Evolutionary conservation across 2,113 vertebrate genomes (phyloP).

Genomic region (cattle (Bos taurus)): ARS-UCD2.0 NC_037357.1:83733501-83734000

Average conservation of each 20-base stretch:
- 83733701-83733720: neutral
- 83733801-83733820: accelerated
- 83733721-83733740: neutral
- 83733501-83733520: neutral
- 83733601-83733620: neutral
- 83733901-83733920: neutral
- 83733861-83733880: neutral
- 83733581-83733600: neutral
- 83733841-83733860: neutral
- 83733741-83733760: neutral
- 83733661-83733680: neutral
- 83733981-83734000: neutral
- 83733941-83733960: neutral
- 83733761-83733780: neutral
- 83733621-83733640: neutral
- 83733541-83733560: neutral
- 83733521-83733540: neutral
- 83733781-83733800: neutral
- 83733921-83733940: neutral
- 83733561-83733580: neutral
- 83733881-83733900: neutral
- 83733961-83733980: neutral
- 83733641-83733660: neutral
- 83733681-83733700: neutral
- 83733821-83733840: neutral